phyloP scores from a whole-genome alignment of 2,113 vertebrate species.

The Aldabrachelys gigantea region DNA sequence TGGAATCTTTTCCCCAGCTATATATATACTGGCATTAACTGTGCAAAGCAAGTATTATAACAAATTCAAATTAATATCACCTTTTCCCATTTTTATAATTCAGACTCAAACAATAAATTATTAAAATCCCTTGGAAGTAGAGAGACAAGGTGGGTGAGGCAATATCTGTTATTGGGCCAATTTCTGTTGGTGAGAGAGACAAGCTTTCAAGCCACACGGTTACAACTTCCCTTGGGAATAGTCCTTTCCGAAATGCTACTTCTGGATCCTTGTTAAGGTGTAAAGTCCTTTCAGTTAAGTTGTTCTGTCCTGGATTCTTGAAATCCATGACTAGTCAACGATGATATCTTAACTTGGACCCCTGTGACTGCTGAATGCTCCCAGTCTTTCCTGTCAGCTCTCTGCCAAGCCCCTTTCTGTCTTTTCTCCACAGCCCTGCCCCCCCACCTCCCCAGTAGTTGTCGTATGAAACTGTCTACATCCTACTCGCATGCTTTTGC shows the following conservation, averaged over 20 bases:
- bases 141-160: background rate
- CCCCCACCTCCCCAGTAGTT: background rate
- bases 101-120: conserved; percentile 73
- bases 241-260: background rate
- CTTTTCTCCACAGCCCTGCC: background rate
- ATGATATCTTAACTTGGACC: background rate
- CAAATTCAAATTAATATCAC: conserved; percentile 74
- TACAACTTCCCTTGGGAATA: conserved; percentile 15
- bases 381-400: background rate
- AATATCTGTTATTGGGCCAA: background rate
- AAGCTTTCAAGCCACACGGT: background rate
- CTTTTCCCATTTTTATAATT: conserved; percentile 70
- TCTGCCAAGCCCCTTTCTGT: background rate
- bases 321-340: background rate
- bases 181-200: background rate
- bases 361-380: background rate
- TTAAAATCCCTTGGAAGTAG: conserved; percentile 52
- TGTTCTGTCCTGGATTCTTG: background rate
- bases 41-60: conserved; percentile 70
- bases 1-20: conserved; percentile 71
- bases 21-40: conserved; percentile 67
- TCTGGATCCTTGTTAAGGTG: background rate
- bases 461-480: background rate
- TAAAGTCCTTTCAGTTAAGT: background rate
- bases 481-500: background rate